Conservation (phyloP, 2,888 invertebrate genomes). For the Macrostomum cliftonense region DNA sequence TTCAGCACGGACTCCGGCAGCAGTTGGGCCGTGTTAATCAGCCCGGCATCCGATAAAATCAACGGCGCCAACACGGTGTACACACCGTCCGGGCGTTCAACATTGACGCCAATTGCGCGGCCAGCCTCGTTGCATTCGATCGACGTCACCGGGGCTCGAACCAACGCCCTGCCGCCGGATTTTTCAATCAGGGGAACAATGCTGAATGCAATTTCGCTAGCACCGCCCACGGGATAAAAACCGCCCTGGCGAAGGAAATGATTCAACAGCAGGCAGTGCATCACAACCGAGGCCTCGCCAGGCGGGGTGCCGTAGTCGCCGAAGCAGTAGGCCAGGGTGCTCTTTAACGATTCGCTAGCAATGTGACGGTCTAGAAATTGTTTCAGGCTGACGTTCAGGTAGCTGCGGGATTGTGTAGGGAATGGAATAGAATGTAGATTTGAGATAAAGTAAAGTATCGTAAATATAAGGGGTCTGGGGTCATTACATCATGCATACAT, state of each 20-base stretch:
- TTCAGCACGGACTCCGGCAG: conserved; percentile 15
- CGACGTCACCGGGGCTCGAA: conserved; percentile 26
- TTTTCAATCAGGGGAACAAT: conserved; percentile 32
- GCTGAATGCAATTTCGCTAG: conserved; percentile 34
- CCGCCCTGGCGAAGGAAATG: conserved; percentile 25
- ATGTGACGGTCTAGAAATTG: conserved; percentile 17
- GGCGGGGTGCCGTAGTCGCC: conserved; percentile 31
- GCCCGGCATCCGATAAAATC: conserved; percentile 30
- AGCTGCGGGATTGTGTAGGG: too few relatives aligned
- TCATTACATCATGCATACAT: too few relatives aligned
- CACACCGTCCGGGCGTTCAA: conserved; percentile 13
- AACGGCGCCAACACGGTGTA: conserved; percentile 22
- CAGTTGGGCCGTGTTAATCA: conserved; percentile 25
- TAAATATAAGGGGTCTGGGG: too few relatives aligned
- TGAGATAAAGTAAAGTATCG: too few relatives aligned
- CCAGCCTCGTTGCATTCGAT: conserved; percentile 19
- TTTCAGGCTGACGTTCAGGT: neutral
- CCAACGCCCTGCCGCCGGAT: conserved; percentile 31
- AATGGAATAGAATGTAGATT: too few relatives aligned
- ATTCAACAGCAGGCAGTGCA: conserved; percentile 22
- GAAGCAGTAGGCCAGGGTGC: conserved; percentile 30
- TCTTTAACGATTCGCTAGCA: conserved; percentile 28
- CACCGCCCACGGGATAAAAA: conserved; percentile 33
- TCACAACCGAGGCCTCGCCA: conserved; percentile 16
- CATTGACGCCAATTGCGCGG: conserved; percentile 20